phyloP scores from a whole-genome alignment of 2,888 invertebrate species.

The Scaptomyza polygonia region DNA sequence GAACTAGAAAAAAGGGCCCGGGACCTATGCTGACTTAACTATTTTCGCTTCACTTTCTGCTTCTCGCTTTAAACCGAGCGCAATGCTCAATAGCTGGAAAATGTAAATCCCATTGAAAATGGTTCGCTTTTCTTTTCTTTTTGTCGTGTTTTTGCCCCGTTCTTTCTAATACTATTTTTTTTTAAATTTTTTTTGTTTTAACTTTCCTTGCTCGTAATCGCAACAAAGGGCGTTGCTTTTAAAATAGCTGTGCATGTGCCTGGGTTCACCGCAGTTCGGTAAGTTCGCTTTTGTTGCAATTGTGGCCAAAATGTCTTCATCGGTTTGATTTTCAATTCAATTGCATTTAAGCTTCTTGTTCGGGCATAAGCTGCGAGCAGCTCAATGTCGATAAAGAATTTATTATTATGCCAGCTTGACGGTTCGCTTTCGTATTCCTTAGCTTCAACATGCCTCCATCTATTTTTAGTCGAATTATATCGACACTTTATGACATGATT shows the following conservation, averaged over 20 bases:
- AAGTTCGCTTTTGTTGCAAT: constrained; percentile 53
- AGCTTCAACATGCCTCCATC: background rate
- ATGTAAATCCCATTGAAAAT: constrained; percentile 75
- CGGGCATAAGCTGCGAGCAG: constrained; percentile 41
- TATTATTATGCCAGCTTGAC: constrained; percentile 21
- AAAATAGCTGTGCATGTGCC: constrained; percentile 13
- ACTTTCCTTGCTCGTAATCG: constrained; percentile 54
- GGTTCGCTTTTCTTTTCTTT: constrained; percentile 33
- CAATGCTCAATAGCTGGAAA: constrained; percentile 76
- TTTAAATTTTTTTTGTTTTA: constrained; percentile 9
- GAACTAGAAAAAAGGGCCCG: background rate
- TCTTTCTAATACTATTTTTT: constrained; percentile 13
- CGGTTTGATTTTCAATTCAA: constrained; percentile 72
- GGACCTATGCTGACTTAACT: constrained; percentile 73
- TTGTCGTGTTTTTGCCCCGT: constrained; percentile 1
- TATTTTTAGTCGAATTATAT: constrained; percentile 41
- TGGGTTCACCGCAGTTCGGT: constrained; percentile 39
- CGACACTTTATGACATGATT: constrained; percentile 65
- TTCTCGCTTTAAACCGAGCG: constrained; percentile 49
- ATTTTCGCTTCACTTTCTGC: constrained; percentile 54
- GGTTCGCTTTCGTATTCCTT: background rate
- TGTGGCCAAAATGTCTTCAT: constrained; percentile 69
- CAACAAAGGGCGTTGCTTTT: constrained; percentile 59
- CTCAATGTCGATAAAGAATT: constrained; percentile 46
- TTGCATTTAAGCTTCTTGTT: constrained; percentile 64